A percentile compares a stretch with the other conserved stretches of the same genome.
These are phyloP conservation scores for Dilophus febrilis DNA, from an alignment of 2,888 invertebrate species.

Conservation along the genomic window DNA sequence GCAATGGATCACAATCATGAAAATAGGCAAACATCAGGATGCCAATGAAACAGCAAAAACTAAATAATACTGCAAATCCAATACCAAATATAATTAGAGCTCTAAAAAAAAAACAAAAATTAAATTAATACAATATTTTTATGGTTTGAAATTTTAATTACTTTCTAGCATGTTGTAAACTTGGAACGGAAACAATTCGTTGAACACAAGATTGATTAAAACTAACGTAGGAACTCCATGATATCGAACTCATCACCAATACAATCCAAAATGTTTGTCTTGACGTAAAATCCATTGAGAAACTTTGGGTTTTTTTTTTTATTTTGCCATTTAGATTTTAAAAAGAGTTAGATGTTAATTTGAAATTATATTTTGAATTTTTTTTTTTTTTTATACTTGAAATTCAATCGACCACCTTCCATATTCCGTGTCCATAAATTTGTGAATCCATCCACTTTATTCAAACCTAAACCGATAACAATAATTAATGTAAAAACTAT, in stretches of 20 bases:
- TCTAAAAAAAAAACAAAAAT: not conserved
- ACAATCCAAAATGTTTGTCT: conserved; percentile 48
- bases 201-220: conserved; percentile 60
- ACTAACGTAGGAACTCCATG: conserved; percentile 45
- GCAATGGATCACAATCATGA: conserved; percentile 1
- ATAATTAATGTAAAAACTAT: conserved; percentile 27
- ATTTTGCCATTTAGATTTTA: no score
- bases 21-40: conserved; percentile 1
- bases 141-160: no score
- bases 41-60: conserved; percentile 1
- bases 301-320: conserved; percentile 33
- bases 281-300: conserved; percentile 38
- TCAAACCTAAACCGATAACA: conserved; percentile 25
- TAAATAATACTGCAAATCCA: not conserved
- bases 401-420: conserved; percentile 24
- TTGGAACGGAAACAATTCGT: conserved; percentile 44
- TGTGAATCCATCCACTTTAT: conserved; percentile 26
- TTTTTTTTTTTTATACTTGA: conserved; percentile 9
- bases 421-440: conserved; percentile 23
- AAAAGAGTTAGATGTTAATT: no score
- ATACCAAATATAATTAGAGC: not conserved
- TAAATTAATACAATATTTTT: no score
- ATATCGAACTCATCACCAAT: conserved; percentile 36
- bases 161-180: conserved; percentile 38
- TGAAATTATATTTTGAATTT: not conserved